Evolutionary conservation across 2,797 vertebrate genomes (phyloP), one percentile per base, ranked within the genome.

Genomic region (Heteromormyrus szaboi): DNA sequence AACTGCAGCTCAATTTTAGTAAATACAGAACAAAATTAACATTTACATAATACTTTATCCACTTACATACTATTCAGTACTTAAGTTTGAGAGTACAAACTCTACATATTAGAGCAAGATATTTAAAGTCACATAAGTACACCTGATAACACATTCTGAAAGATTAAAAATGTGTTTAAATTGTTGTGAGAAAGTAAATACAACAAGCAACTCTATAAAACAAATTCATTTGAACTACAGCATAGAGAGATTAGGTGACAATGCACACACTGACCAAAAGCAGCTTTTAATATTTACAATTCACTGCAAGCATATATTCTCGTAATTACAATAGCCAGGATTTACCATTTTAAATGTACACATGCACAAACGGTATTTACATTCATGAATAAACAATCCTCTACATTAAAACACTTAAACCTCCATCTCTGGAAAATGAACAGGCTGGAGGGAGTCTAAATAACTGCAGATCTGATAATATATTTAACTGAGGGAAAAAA

Each of bases 281-380:
- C 19, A 81, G 68, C 2, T 76, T 81, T 81, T 81, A 88, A 88
- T 65, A 44, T 88, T 53, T 83, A 88, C 79, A 48, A 22, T 51
- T 19, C 5, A 56, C 14, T 83, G 44, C 59, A 25, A 41, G 12
- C 81, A 65, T 62, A 88, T 44, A 83, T 54, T 17, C n/a, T 56
- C 11, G 6, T 25, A 85, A 62, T 84, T 44, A 62, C 76, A 46
- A 62, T 33, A 59, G 56, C 51, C 81, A 84, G 50, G 33, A 81
- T 81, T 46, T 81, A 19, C 19, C 41, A 68, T 22, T 89, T 85
- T 33, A 59, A 68, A 68, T 68, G 46, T 89, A 89, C 44, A 53
- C 59, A 89, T 89, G 84, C 84, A 89, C 62, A 72, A 72, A 72
- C 50, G 44, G 14, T 86, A 87, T 59, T 62, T 87, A 87, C 85